phyloP scores from a whole-genome alignment of 1,140 invertebrate species.

The Leptinotarsa texana region DNA sequence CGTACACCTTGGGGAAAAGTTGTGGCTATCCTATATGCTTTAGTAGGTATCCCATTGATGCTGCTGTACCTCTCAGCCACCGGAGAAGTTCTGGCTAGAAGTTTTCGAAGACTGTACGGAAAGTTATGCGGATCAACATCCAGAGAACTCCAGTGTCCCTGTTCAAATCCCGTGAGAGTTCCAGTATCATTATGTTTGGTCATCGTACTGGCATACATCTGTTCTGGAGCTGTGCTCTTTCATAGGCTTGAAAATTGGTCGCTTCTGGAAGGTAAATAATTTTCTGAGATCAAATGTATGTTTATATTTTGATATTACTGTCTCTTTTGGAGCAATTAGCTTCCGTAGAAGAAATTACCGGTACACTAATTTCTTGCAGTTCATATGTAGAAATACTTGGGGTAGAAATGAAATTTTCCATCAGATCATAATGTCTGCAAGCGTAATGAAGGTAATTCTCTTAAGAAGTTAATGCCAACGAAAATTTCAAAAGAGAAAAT shows the following conservation, averaged over 20 bases:
- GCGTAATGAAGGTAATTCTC: too few species aligned
- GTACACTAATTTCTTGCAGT: too few species aligned
- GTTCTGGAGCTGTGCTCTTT: constrained; percentile 89
- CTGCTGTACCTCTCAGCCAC: constrained; percentile 86
- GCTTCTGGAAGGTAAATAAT: constrained; percentile 71
- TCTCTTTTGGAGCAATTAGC: too few species aligned
- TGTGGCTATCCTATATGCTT: constrained; percentile 86
- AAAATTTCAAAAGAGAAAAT: too few species aligned
- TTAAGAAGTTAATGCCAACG: too few species aligned
- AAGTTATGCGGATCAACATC: constrained; percentile 54
- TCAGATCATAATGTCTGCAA: too few species aligned
- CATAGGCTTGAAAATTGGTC: constrained; percentile 88
- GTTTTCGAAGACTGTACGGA: constrained; percentile 62
- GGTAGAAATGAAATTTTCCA: too few species aligned
- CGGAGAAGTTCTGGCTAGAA: constrained; percentile 73
- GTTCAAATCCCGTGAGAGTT: constrained; percentile 66
- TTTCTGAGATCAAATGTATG: too few species aligned
- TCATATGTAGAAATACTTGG: too few species aligned
- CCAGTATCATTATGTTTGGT: constrained; percentile 88
- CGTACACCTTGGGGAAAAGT: constrained; percentile 85
- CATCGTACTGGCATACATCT: constrained; percentile 88
- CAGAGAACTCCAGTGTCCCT: constrained; percentile 53
- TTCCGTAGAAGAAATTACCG: too few species aligned
- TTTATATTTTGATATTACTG: too few species aligned
- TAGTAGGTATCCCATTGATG: constrained; percentile 88